Evolutionary conservation across 2,888 invertebrate genomes (phyloP), one percentile per base, ranked within the genome.

Genomic region (Eurois occulta): DNA sequence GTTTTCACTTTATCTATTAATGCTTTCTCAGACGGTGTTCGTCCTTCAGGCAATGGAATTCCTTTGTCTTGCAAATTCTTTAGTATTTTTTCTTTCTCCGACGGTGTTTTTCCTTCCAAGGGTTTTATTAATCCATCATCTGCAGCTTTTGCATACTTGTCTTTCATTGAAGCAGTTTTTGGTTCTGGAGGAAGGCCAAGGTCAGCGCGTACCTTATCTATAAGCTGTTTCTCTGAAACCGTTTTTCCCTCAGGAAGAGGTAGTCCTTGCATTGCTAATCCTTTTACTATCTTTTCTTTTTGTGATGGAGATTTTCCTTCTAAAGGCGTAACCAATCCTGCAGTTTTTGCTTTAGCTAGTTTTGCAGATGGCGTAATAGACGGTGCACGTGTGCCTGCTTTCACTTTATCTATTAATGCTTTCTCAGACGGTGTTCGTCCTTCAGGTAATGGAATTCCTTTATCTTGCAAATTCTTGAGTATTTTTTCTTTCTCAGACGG

Each of bases 341-440:
- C 38, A 64, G 24, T 7, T 38, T 38, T 64, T 16, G 64, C 38
- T n/a, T 64, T 21, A 2, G 1, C 0, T 13, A 64, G 7, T 64
- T 13, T 64, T 1, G 24, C n/a, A n/a, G 64, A 64, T n/a, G 2
- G 38, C 0, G 38, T n/a, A 1, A 38, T 1, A 0, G 38, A 64
- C 0, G 41, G 41, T 8, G 16, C 16, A n/a, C 65, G 65, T 0
- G 2, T 13, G 6, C n/a, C 55, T 0, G 77, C 60, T 24, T 68
- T 75, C 0, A 83, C 41, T 62, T 75, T 80, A 38, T 65, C 52
- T 13, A 83, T 68, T 2, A 77, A 35, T 13, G 65, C 41, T 55
- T 71, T 80, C 28, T 83, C 75, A 1, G 80, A 78, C 21, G 60
- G 3, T 0, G 80, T 70, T 35, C 77, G 46, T 3, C 76, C 76